Evolutionary conservation across 2,113 vertebrate genomes (phyloP).

Genomic region (Cheirogaleus medius): DNA sequence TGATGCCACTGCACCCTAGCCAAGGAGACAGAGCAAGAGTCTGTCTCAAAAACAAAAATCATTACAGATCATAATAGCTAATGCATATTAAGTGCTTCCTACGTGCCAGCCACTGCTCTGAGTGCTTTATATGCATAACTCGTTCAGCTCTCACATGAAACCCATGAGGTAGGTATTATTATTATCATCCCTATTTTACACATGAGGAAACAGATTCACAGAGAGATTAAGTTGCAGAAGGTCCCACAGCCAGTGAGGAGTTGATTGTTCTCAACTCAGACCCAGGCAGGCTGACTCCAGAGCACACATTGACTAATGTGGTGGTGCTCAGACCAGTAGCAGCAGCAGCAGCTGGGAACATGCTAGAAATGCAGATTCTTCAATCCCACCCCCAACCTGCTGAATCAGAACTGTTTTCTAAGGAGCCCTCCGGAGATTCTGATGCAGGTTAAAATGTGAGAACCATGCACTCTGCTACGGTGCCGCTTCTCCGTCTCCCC

Average conservation of each 20-base stretch:
- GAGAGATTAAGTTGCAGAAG: neutral
- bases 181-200: neutral
- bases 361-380: neutral
- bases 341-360: neutral
- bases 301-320: neutral
- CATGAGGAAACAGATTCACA: neutral
- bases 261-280: neutral
- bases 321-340: neutral
- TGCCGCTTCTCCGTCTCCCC: rapidly evolving
- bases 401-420: neutral
- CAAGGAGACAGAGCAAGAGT: no score
- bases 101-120: neutral
- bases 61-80: neutral
- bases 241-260: neutral
- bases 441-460: rapidly evolving
- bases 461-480: rapidly evolving
- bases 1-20: no score
- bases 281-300: neutral
- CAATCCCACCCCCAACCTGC: neutral
- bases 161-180: rapidly evolving
- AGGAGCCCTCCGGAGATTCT: neutral
- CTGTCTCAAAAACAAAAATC: neutral
- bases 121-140: neutral
- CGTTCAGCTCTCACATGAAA: neutral
- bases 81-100: neutral